Evolutionary conservation across 2,888 invertebrate genomes (phyloP).

Genomic region (Polylopha cassiicola): DNA sequence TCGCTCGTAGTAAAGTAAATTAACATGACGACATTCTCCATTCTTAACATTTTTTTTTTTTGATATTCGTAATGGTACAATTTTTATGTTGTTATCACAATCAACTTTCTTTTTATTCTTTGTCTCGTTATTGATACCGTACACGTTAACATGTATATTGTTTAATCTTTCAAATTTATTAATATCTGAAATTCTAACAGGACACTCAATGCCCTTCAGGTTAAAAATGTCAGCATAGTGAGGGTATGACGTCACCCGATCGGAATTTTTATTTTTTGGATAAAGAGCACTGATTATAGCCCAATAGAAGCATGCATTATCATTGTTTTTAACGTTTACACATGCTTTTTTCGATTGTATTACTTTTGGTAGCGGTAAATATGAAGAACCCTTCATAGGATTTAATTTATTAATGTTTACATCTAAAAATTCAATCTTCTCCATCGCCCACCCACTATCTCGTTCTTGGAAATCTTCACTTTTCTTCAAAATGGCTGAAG

Average conservation of each 20-base stretch:
- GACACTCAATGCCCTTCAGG: constrained; percentile 28
- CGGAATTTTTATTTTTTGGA: neutral
- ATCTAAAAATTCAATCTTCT: constrained; percentile 14
- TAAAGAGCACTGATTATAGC: too few relatives aligned
- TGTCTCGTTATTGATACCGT: constrained; percentile 28
- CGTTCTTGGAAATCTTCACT: constrained; percentile 20
- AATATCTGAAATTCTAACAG: constrained; percentile 29
- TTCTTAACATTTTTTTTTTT: too few relatives aligned
- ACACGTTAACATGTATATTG: constrained; percentile 32
- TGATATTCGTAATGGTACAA: constrained; percentile 29
- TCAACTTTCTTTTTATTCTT: constrained; percentile 18
- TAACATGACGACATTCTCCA: constrained; percentile 26
- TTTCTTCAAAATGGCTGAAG: constrained; percentile 1
- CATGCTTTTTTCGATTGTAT: constrained; percentile 5
- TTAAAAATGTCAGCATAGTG: constrained; percentile 26
- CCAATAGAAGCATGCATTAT: neutral
- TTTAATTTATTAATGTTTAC: constrained; percentile 1
- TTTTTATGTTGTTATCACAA: constrained; percentile 2
- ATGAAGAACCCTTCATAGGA: neutral
- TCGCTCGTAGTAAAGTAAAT: constrained; percentile 25
- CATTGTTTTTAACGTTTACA: constrained; percentile 7
- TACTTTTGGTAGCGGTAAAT: neutral
- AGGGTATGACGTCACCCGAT: constrained; percentile 19
- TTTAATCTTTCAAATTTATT: constrained; percentile 29
- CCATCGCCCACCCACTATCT: constrained; percentile 18